phyloP scores from a whole-genome alignment of 2,888 invertebrate species.

The Hoplodrina blanda region DNA sequence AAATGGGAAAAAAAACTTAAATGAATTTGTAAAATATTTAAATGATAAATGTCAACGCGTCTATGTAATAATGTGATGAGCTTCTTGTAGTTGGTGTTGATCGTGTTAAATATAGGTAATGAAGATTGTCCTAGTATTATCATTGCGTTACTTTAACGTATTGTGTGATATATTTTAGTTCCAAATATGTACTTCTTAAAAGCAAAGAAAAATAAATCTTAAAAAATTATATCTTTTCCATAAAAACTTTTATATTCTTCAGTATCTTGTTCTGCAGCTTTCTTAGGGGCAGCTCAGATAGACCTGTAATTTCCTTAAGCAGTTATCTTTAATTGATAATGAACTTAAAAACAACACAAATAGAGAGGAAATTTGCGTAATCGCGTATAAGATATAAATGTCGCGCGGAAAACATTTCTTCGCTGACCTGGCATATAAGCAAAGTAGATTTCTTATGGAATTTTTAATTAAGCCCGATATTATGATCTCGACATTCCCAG shows the following conservation, averaged over 20 bases:
- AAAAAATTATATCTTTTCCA: conserved; percentile 9
- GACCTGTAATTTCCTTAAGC: too few relatives aligned
- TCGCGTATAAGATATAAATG: too few relatives aligned
- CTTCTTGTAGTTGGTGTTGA: conserved; percentile 75
- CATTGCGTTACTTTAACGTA: conserved; percentile 12
- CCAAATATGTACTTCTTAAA: not conserved
- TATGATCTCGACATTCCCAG: not conserved
- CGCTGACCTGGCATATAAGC: too few relatives aligned
- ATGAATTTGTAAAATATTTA: conserved; percentile 75
- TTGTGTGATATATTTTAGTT: not conserved
- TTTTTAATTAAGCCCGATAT: not conserved
- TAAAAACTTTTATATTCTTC: conserved; percentile 5
- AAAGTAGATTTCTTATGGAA: not conserved
- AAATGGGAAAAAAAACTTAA: conserved; percentile 69
- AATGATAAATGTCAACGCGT: conserved; percentile 74
- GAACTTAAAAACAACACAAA: too few relatives aligned
- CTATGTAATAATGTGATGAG: conserved; percentile 76
- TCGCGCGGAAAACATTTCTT: too few relatives aligned
- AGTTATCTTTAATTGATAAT: too few relatives aligned
- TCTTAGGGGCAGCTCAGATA: too few relatives aligned
- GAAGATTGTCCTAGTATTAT: conserved; percentile 42
- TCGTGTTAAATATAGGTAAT: conserved; percentile 61
- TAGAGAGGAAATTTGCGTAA: too few relatives aligned
- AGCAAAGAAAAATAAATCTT: not conserved
- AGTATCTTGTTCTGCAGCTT: conserved; percentile 3